These are phyloP conservation scores for Chloropsis cyanopogon DNA, from an alignment of 2,113 vertebrate genomes.

Conservation along the genomic window DNA sequence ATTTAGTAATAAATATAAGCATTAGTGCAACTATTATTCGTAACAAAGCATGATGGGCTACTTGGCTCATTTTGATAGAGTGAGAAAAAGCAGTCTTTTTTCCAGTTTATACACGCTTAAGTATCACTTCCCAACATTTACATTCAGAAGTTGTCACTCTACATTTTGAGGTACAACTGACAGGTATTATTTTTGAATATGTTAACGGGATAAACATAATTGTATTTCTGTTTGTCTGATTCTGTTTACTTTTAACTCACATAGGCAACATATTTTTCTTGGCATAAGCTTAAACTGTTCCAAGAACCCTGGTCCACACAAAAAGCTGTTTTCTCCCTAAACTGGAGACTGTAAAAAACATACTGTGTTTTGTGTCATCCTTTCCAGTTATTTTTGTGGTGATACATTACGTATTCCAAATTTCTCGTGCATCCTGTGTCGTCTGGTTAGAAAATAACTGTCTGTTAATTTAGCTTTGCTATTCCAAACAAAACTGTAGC, in stretches of 20 bases:
- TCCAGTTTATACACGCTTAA: slow-evolving; percentile 24
- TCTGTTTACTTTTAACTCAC: slow-evolving; percentile 41
- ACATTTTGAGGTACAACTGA: neutral
- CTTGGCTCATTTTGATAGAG: slow-evolving; percentile 12
- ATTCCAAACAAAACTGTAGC: slow-evolving; percentile 6
- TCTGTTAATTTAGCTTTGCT: slow-evolving; percentile 32
- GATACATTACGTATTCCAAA: slow-evolving; percentile 6
- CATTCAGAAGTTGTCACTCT: slow-evolving; percentile 8
- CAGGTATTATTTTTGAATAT: slow-evolving; percentile 19
- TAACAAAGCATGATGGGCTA: slow-evolving; percentile 51
- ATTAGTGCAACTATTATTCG: slow-evolving; percentile 44
- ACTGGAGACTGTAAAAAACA: neutral
- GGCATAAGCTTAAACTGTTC: neutral
- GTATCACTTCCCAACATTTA: neutral
- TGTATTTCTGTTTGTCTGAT: slow-evolving; percentile 21
- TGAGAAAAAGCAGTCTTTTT: slow-evolving; percentile 38
- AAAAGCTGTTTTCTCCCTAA: slow-evolving; percentile 22
- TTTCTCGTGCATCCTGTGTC: neutral
- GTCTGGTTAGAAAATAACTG: slow-evolving; percentile 1
- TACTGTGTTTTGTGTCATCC: neutral
- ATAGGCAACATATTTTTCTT: slow-evolving; percentile 19
- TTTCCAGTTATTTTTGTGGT: slow-evolving; percentile 47
- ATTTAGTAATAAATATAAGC: slow-evolving; percentile 58
- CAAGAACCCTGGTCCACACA: neutral
- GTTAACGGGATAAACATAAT: slow-evolving; percentile 12